These are phyloP conservation scores for Panorpa germanica DNA, from an alignment of 2,888 invertebrate species.

Conservation along the genomic window DNA sequence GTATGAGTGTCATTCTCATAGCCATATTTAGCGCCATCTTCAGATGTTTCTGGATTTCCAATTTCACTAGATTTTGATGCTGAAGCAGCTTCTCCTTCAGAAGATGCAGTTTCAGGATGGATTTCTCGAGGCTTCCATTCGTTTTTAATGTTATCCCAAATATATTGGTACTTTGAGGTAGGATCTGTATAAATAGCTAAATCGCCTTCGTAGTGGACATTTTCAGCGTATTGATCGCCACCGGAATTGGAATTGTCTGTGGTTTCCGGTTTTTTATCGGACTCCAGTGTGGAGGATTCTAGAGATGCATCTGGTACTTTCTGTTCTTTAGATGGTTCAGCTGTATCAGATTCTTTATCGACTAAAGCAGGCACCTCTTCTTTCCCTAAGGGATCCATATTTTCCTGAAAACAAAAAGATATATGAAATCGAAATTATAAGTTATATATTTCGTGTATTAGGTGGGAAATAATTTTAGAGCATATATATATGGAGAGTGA, in stretches of 20 bases:
- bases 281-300: no score
- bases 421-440: no score
- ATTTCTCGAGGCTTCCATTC: conserved; percentile 25
- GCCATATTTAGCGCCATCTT: conserved; percentile 31
- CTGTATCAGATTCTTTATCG: no score
- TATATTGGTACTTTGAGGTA: conserved; percentile 40
- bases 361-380: no score
- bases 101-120: conserved; percentile 19
- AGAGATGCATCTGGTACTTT: no score
- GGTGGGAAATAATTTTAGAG: no score
- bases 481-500: no score
- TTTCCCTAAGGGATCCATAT: no score
- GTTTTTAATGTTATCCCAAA: conserved; percentile 34
- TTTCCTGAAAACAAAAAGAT: no score
- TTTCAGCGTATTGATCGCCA: conserved; percentile 25
- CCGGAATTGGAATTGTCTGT: conserved; percentile 24
- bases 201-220: conserved; percentile 50
- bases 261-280: no score
- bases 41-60: conserved; percentile 20
- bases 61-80: conserved; percentile 21
- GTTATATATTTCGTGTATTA: no score
- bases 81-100: conserved; percentile 17
- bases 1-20: conserved; percentile 61
- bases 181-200: conserved; percentile 61
- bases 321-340: no score